Evolutionary conservation across 1,140 invertebrate genomes (phyloP), one percentile per base, ranked within the genome.

Genomic region (Sipha flava): DNA sequence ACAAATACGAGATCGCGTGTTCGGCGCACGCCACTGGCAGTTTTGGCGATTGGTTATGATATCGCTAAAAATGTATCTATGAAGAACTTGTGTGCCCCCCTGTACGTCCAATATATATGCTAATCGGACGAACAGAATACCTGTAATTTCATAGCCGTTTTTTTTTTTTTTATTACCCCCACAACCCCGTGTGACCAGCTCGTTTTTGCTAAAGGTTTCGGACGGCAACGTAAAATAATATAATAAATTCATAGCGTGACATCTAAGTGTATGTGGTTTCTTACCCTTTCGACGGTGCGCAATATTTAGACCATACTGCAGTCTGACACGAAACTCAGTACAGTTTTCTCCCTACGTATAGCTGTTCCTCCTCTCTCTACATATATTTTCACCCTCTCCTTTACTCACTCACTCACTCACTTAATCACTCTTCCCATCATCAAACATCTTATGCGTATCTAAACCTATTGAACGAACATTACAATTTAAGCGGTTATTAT

Each of bases 181-280:
- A 57, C 72, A 77, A 77, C 47, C 73, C n/a, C n/a, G n/a, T n/a
- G n/a, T n/a, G n/a, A n/a, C n/a, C n/a, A n/a, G n/a, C n/a, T 77
- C 49, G 31, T 57, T 75, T 57, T 7, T 9, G 34, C 31, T 10
- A 57, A 75, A 75, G 12, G 62, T 34, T 9, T 57, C 26, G 23
- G 37, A 14, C 47, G 64, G 26, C 26, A 18, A 43, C 49, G 34
- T 73, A 43, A 52, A 23, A 37, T 14, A 57, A 54, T 73, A 57
- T 75, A 40, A 75, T 26, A 37, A 54, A 75, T 40, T 57, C 72
- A 75, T 75, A 75, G 72, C 72, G 72, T 75, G 72, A 75, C 72
- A 75, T 75, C 72, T 52, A 45, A 54, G 72, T 57, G 31, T 57
- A 57, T 10, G 49, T 57, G 49, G 31, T 75, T 54, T 73, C 18